Percentiles rank a stretch among this genome's conserved stretches.
Conservation (phyloP, 2,113 vertebrate species). For the Trogon surrucura region DNA sequence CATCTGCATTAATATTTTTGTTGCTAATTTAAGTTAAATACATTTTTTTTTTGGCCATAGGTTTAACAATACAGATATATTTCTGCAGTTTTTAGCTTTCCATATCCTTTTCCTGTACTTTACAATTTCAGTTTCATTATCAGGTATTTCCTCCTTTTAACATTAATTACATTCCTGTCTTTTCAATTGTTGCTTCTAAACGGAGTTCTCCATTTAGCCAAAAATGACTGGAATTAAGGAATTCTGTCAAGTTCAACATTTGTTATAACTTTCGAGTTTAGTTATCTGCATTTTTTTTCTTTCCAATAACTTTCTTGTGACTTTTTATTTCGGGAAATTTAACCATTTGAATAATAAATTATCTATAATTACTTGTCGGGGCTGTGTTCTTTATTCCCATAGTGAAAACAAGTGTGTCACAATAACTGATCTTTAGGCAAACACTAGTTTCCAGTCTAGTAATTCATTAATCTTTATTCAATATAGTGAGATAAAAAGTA, state of each 20-base stretch:
- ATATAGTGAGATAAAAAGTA: too few species aligned
- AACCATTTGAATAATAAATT: not conserved
- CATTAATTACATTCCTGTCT: not conserved
- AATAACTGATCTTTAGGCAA: too few species aligned
- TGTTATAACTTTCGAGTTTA: not conserved
- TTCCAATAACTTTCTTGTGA: not conserved
- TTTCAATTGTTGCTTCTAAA: not conserved
- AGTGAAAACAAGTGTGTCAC: too few species aligned
- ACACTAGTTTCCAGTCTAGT: too few species aligned
- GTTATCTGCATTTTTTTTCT: not conserved
- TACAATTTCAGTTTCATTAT: not conserved
- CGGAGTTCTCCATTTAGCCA: not conserved
- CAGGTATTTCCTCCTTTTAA: not conserved
- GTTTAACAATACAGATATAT: not conserved
- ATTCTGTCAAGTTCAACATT: not conserved
- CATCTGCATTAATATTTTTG: not conserved
- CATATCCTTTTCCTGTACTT: not conserved
- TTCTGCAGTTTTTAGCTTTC: not conserved
- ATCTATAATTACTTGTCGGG: not conserved
- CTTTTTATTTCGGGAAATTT: not conserved
- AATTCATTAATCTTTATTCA: too few species aligned
- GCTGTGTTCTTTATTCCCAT: too few species aligned
- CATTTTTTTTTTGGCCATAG: not conserved
- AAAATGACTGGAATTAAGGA: not conserved
- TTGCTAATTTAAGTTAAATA: not conserved